phyloP scores from a whole-genome alignment of 2,797 vertebrate genomes.

The Odontamblyopus lacepedii region DNA sequence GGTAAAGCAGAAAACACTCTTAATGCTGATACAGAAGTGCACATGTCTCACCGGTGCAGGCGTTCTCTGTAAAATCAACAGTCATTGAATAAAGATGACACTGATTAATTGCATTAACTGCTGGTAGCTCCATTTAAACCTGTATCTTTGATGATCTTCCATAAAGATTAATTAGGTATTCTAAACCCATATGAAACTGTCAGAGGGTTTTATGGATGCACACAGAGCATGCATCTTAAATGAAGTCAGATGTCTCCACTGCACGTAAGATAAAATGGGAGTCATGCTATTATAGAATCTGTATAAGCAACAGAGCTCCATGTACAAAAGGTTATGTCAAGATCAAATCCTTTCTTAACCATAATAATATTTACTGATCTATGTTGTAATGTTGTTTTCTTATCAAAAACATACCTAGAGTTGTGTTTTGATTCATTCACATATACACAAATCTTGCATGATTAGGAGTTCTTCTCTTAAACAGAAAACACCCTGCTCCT shows the following conservation, averaged over 20 bases:
- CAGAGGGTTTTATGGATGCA: conserved; percentile 2
- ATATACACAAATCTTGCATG: too few relatives aligned
- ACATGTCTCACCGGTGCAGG: background rate
- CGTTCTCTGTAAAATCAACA: conserved; percentile 5
- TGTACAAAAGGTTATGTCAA: background rate
- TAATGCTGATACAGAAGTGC: background rate
- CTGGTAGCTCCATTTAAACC: background rate
- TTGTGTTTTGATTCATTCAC: too few relatives aligned
- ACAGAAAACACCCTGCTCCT: too few relatives aligned
- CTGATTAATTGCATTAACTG: background rate
- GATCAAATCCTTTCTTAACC: too few relatives aligned
- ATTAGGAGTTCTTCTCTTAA: too few relatives aligned
- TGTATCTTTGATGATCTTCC: background rate
- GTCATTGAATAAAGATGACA: background rate
- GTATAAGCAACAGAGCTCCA: background rate
- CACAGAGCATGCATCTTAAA: background rate
- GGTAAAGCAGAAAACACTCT: background rate
- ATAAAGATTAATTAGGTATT: background rate
- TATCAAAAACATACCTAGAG: too few relatives aligned
- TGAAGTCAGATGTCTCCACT: background rate
- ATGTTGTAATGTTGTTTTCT: too few relatives aligned
- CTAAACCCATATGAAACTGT: background rate
- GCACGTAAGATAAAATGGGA: background rate
- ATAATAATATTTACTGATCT: too few relatives aligned
- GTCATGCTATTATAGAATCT: background rate